Base-by-base conservation (phyloP, 2,113 vertebrate species). In the Climacteris rufus region DNA sequence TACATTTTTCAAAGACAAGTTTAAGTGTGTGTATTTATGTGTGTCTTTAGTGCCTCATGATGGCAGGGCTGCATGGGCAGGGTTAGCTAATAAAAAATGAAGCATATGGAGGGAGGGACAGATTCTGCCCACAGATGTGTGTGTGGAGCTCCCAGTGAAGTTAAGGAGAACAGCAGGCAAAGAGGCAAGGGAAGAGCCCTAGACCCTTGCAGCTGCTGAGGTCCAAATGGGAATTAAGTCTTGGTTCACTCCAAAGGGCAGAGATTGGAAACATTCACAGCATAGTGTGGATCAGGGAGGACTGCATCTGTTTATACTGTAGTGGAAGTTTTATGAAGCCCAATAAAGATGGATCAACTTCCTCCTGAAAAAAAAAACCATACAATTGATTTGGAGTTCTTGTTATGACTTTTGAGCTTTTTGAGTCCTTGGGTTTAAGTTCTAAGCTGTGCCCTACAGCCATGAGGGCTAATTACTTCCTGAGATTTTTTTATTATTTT, bases 1-100 rank as follows among this genome's bases (percentile, higher is more conserved):
- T 91, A 50, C 40, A 39, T 96, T 96, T 97, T 94, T 94, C 94
- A 94, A 71, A 96, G 96, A 78, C 95, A 79, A 95, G 28, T 82
- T 82, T 28, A 87, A 95, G 79, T 85, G 42, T 94, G 77, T 39
- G 2, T 69, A 16, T 81, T 77, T 85, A 12, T 50, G 23, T 59
- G 75, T 90, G 60, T n/a, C n/a, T 83, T 86, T 8, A 44, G 91
- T 87, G 72, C 89, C 83, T 88, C 86, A 27, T 96, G 96, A 83
- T 53, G 82, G 89, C 89, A 84, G 84, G 57, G 66, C 85, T 95
- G 84, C 80, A 72, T 69, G 94, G 90, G 68, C 90, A 96, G 84
- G 77, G 76, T 81, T 93, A 87, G 74, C 69, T 95, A 78, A 96
- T 95, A 83, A 94, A 96, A 66, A 54, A n/a, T 61, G 21, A 80